A percentile compares a stretch with the other conserved stretches of the same genome.
phyloP scores from a whole-genome alignment of 2,797 vertebrate genomes.

The Ctenopoma kingsleyae region DNA sequence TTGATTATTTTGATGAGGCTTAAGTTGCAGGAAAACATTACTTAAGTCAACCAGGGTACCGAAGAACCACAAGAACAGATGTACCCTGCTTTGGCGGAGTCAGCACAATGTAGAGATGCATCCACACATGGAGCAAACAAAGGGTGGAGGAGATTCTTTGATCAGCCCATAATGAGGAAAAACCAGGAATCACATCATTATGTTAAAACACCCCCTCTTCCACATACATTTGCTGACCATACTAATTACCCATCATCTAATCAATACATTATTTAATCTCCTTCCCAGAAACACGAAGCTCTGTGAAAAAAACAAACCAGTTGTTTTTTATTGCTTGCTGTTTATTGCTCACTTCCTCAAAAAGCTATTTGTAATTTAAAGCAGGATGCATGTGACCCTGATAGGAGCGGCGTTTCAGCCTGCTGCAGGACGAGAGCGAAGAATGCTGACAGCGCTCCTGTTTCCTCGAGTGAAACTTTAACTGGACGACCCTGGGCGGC shows the following conservation, averaged over 20 bases:
- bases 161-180: conserved; percentile 55
- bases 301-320: conserved; percentile 16
- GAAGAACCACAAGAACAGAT: too few species aligned
- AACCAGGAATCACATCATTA: conserved; percentile 63
- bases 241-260: conserved; percentile 63
- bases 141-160: conserved; percentile 50
- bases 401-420: conserved; percentile 50
- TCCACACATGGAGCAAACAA: conserved; percentile 23
- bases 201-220: conserved; percentile 45
- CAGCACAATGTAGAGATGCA: too few species aligned
- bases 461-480: conserved; percentile 74
- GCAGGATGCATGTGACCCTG: conserved; percentile 68
- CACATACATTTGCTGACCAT: conserved; percentile 62
- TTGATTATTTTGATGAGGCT: too few species aligned
- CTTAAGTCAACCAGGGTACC: too few species aligned
- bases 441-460: conserved; percentile 71
- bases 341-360: conserved; percentile 42
- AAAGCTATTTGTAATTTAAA: conserved; percentile 74
- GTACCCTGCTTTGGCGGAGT: too few species aligned
- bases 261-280: conserved; percentile 73
- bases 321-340: conserved; percentile 26
- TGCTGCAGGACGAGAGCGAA: conserved; percentile 50
- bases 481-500: conserved; percentile 69
- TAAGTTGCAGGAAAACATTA: too few species aligned
- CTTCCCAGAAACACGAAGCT: conserved; percentile 41